Evolutionary conservation across 2,888 invertebrate species (phyloP).

Genomic region (Apodemia zela): DNA sequence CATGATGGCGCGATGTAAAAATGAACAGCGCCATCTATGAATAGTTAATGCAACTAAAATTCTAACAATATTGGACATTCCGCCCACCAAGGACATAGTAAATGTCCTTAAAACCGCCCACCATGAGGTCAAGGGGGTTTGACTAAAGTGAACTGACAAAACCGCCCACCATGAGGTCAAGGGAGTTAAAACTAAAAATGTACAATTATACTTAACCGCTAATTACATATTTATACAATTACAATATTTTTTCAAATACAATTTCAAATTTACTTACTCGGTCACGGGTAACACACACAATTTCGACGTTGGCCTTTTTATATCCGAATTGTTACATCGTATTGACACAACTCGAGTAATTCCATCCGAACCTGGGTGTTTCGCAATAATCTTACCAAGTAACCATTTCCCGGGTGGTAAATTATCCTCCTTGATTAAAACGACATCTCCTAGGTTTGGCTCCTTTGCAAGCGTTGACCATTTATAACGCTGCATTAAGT

Average conservation of each 20-base stretch:
- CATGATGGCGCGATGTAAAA: no score
- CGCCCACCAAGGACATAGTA: slow-evolving; percentile 15
- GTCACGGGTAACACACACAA: slow-evolving; percentile 21
- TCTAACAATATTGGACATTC: not conserved
- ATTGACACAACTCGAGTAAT: slow-evolving; percentile 21
- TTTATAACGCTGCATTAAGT: not conserved
- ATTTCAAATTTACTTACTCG: not conserved
- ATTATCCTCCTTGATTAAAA: slow-evolving; percentile 19
- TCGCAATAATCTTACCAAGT: slow-evolving; percentile 20
- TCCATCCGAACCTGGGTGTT: slow-evolving; percentile 24
- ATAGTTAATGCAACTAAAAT: not conserved
- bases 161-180: not conserved
- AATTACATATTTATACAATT: not conserved
- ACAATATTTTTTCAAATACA: not conserved
- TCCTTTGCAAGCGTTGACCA: not conserved
- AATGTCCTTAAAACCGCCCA: not conserved
- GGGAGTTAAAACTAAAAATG: no score
- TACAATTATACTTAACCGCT: no score
- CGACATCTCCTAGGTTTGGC: slow-evolving; percentile 17
- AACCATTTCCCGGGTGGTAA: slow-evolving; percentile 26
- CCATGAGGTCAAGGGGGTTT: not conserved
- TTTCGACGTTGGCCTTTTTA: slow-evolving; percentile 21
- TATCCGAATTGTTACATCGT: slow-evolving; percentile 4
- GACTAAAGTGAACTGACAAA: not conserved
- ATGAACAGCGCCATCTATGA: no score